Evolutionary conservation across 2,888 invertebrate species (phyloP).

Genomic region (Drosophila anomelani): DNA sequence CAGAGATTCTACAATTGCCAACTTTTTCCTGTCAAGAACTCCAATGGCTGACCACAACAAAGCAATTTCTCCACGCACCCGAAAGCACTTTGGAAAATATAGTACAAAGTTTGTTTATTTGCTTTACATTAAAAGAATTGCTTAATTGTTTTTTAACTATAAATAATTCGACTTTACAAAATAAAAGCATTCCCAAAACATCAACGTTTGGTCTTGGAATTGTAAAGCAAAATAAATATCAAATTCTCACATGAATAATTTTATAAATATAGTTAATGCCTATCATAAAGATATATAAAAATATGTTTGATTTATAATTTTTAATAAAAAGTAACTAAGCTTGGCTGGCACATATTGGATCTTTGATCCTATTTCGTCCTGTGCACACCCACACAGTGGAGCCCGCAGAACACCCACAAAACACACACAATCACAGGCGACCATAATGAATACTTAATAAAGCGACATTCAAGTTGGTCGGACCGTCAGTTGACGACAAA

Average conservation of each 20-base stretch:
- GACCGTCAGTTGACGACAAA: conserved; percentile 34
- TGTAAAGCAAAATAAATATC: background rate
- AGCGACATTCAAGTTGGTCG: conserved; percentile 68
- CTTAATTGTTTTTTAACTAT: background rate
- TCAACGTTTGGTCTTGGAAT: background rate
- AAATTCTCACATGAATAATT: no score
- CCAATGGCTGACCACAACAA: conserved; percentile 52
- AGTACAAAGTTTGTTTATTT: background rate
- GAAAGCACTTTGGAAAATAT: background rate
- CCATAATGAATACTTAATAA: conserved; percentile 80
- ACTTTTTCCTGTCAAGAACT: conserved; percentile 19
- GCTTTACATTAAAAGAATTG: background rate
- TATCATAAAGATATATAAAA: no score
- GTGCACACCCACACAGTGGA: conserved; percentile 21
- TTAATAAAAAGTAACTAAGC: no score
- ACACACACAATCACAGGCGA: conserved; percentile 58
- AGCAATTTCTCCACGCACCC: conserved; percentile 46
- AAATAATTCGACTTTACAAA: background rate
- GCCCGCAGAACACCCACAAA: conserved; percentile 10
- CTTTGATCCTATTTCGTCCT: conserved; percentile 13
- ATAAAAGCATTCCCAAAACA: background rate
- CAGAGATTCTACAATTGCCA: conserved; percentile 33
- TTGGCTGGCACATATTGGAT: background rate
- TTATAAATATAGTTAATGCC: background rate
- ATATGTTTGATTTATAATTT: background rate